Percentiles rank a stretch among this genome's conserved stretches.
These are phyloP conservation scores for Papilio elwesi DNA, from an alignment of 2,888 invertebrate genomes.

Conservation along the genomic window DNA sequence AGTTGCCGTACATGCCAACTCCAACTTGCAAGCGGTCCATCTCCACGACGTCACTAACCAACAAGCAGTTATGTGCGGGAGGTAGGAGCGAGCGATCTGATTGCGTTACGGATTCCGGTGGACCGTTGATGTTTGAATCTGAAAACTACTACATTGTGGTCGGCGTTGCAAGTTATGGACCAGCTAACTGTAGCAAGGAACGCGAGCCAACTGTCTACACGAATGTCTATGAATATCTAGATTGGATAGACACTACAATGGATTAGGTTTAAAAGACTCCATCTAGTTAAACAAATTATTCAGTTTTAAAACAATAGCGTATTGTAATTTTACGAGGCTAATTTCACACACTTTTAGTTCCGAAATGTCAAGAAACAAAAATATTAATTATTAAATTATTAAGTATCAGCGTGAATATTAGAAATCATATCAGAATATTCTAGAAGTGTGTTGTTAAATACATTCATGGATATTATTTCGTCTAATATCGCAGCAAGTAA, in stretches of 20 bases:
- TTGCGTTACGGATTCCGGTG: conserved; percentile 85
- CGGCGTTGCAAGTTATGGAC: conserved; percentile 87
- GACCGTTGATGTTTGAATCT: conserved; percentile 76
- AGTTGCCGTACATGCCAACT: conserved; percentile 48
- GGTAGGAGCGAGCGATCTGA: conserved; percentile 73
- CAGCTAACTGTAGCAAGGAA: conserved; percentile 83
- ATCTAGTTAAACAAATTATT: background rate
- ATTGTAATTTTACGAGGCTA: no score
- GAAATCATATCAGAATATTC: no score
- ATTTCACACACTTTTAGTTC: no score
- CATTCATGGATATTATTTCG: no score
- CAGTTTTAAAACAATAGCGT: background rate
- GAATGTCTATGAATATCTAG: conserved; percentile 65
- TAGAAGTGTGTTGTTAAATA: no score
- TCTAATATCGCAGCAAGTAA: no score
- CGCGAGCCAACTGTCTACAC: conserved; percentile 53
- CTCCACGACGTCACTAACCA: conserved; percentile 47
- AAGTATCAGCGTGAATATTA: no score
- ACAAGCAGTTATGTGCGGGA: conserved; percentile 65
- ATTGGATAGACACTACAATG: conserved; percentile 65
- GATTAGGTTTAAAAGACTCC: background rate
- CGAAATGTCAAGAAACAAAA: no score
- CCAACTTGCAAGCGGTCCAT: conserved; percentile 42
- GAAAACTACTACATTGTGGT: conserved; percentile 48
- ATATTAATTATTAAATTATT: no score